Base-by-base conservation (phyloP, 2,113 vertebrate genomes). In the Myiagra hebetior region DNA sequence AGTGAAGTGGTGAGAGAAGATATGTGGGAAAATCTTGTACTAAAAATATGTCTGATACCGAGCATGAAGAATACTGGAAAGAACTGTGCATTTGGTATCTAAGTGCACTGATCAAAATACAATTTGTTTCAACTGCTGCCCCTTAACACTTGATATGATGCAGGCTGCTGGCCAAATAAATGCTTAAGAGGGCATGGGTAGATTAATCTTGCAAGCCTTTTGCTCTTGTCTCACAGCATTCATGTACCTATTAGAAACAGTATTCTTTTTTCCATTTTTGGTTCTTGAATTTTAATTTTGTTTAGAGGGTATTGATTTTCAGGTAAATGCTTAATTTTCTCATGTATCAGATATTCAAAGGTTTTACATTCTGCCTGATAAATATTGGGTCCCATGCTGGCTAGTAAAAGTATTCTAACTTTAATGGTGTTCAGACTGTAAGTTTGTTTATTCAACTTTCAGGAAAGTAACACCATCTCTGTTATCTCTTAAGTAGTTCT, bases 91-190 rank as follows among this genome's bases (percentile, higher is more conserved):
- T 53, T 73, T 87, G 85, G 39, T 85, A 39, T 87, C 42, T 21
- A 69, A 92, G 68, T 77, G 41, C 17, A 4, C 39, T 37, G 75
- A 84, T 90, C 72, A 88, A 90, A 95, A 95, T 94, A 63, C 33
- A 26, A 0, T 92, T 95, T 83, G 20, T 91, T 97, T 94, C 79
- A n/a, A 74, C 72, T 93, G 63, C 56, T 90, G 49, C 20, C 65
- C 47, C 72, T 75, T 91, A 93, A 93, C 92, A 94, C 72, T 91
- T 89, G 95, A 93, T 95, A 94, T 44, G 35, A 22, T 63, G 17
- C 44, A 53, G 92, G 90, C 95, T 92, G 63, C 56, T 70, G 67
- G 95, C 96, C 92, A 95, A 24, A 77, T 62, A 75, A 90, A 96
- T 96, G 31, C 88, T 78, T 95, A 72, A 67, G 92, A 81, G 90